phyloP scores from a whole-genome alignment of 2,888 invertebrate genomes.

The Zaprionus lineosus region DNA sequence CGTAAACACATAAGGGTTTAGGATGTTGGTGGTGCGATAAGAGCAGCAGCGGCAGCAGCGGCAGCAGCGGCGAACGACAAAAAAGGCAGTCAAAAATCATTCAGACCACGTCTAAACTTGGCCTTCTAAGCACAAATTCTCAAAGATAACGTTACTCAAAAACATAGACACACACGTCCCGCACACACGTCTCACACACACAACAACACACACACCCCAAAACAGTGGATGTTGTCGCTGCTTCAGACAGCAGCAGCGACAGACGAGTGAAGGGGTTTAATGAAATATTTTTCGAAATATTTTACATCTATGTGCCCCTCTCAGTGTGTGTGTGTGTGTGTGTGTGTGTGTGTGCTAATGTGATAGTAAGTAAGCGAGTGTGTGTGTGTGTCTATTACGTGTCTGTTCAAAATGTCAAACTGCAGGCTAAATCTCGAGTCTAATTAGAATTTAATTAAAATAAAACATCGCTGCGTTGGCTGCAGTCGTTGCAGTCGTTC shows the following conservation, averaged over 20 bases:
- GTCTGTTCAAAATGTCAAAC: constrained; percentile 74
- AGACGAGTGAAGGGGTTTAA: constrained; percentile 46
- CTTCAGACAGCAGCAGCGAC: constrained; percentile 32
- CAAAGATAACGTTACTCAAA: constrained; percentile 50
- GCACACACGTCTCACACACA: neutral
- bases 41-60: constrained; percentile 16
- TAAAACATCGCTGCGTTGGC: constrained; percentile 43
- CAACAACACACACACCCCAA: neutral
- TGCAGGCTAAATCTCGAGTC: constrained; percentile 65
- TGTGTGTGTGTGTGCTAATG: constrained; percentile 19
- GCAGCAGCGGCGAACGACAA: constrained; percentile 20
- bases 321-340: constrained; percentile 19
- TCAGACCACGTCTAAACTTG: constrained; percentile 59
- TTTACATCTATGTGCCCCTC: constrained; percentile 34
- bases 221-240: constrained; percentile 27
- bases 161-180: constrained; percentile 17
- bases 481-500: constrained; percentile 24
- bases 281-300: constrained; percentile 77
- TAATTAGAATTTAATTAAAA: constrained; percentile 82
- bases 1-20: constrained; percentile 1
- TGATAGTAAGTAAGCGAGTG: too few species aligned
- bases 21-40: constrained; percentile 7
- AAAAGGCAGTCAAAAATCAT: constrained; percentile 41
- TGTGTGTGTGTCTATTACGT: constrained; percentile 64
- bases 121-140: constrained; percentile 59